Evolutionary conservation across 2,888 invertebrate genomes (phyloP).

Genomic region (Caenorhabditis angaria): DNA sequence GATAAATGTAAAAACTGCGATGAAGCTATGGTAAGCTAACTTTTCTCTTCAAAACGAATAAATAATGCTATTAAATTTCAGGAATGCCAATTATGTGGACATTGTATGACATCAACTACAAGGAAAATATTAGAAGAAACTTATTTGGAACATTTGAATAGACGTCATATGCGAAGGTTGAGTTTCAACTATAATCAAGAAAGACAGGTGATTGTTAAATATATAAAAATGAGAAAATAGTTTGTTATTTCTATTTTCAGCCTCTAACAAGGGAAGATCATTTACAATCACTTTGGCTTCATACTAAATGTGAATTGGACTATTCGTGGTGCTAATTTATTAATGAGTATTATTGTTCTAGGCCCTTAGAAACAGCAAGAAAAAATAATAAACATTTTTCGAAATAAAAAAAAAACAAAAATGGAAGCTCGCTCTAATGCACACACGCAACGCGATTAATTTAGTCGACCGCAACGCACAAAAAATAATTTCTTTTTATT

Average conservation of each 20-base stretch:
- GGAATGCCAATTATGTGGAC: slow-evolving; percentile 82
- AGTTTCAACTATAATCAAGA: slow-evolving; percentile 39
- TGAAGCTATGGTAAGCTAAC: slow-evolving; percentile 15
- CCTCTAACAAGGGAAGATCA: slow-evolving; percentile 77
- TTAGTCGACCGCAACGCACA: not conserved
- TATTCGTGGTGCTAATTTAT: slow-evolving; percentile 80
- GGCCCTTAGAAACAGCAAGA: not conserved
- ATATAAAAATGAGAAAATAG: not conserved
- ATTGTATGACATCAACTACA: slow-evolving; percentile 80
- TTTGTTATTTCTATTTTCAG: slow-evolving; percentile 25
- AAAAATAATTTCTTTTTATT: not conserved
- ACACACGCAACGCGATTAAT: slow-evolving; percentile 1
- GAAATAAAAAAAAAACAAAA: not conserved
- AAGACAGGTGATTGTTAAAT: slow-evolving; percentile 73
- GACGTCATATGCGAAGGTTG: slow-evolving; percentile 81
- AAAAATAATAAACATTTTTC: not conserved
- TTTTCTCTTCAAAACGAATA: not conserved
- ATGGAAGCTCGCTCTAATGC: slow-evolving; percentile 1
- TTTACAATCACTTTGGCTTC: slow-evolving; percentile 85
- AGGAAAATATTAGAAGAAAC: slow-evolving; percentile 79
- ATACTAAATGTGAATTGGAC: slow-evolving; percentile 86
- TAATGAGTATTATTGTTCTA: not conserved
- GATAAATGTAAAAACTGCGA: slow-evolving; percentile 29
- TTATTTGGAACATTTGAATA: slow-evolving; percentile 83
- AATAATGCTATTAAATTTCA: slow-evolving; percentile 30